Percentiles rank a stretch among this genome's conserved stretches.
These are phyloP conservation scores for Triplophysa yarkandensis DNA, from an alignment of 2,797 vertebrate species.

Conservation along the genomic window DNA sequence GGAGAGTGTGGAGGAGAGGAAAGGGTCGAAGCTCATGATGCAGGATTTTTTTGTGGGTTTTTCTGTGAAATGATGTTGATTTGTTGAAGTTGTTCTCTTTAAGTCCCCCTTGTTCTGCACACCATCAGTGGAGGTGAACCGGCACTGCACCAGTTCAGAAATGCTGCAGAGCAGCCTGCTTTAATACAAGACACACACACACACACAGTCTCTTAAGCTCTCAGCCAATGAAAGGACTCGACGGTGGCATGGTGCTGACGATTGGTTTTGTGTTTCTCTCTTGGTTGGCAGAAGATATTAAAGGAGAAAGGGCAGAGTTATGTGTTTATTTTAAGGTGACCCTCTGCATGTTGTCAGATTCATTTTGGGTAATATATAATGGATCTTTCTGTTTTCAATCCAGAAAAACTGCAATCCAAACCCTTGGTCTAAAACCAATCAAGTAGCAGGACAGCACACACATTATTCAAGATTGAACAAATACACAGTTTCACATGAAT, in stretches of 20 bases:
- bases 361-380: too few relatives aligned
- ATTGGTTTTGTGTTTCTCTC: slow-evolving; percentile 66
- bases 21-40: slow-evolving; percentile 80
- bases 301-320: slow-evolving; percentile 54
- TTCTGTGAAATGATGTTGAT: slow-evolving; percentile 64
- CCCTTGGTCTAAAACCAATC: too few relatives aligned
- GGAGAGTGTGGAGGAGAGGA: slow-evolving; percentile 61
- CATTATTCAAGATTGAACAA: too few relatives aligned
- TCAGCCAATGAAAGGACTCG: slow-evolving; percentile 74
- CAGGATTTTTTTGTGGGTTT: slow-evolving; percentile 54
- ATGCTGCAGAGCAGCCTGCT: slow-evolving; percentile 78
- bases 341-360: background rate
- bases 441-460: too few relatives aligned
- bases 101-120: slow-evolving; percentile 86
- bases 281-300: slow-evolving; percentile 33
- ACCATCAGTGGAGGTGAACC: slow-evolving; percentile 80
- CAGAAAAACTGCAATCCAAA: too few relatives aligned
- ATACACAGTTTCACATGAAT: too few relatives aligned
- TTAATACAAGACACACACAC: slow-evolving; percentile 68
- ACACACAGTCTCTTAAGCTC: slow-evolving; percentile 49
- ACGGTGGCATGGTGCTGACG: slow-evolving; percentile 65
- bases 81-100: slow-evolving; percentile 68
- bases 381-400: too few relatives aligned
- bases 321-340: background rate
- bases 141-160: slow-evolving; percentile 84